These are phyloP conservation scores for Myopa testacea DNA, from an alignment of 2,888 invertebrate genomes.

Conservation along the genomic window DNA sequence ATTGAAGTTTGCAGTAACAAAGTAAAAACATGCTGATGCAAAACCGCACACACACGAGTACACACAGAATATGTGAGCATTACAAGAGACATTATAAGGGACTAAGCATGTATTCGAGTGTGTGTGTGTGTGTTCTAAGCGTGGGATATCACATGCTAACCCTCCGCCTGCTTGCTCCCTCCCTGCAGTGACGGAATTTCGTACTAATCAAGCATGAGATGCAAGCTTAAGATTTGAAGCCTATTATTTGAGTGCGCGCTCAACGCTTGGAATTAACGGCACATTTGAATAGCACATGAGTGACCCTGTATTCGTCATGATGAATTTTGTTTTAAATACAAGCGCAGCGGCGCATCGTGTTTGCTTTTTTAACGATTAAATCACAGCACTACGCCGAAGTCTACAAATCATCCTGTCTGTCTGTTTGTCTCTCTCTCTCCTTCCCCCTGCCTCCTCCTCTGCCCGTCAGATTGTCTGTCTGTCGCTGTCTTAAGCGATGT, in stretches of 20 bases:
- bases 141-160: neutral
- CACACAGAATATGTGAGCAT: neutral
- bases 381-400: neutral
- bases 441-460: neutral
- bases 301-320: conserved; percentile 10
- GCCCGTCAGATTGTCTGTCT: neutral
- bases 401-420: neutral
- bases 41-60: neutral
- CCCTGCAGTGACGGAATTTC: neutral
- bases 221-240: neutral
- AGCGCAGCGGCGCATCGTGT: neutral
- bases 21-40: neutral
- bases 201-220: neutral
- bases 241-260: neutral
- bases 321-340: neutral
- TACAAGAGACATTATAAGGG: neutral
- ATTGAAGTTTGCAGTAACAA: conserved; percentile 19
- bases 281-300: neutral
- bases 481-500: neutral
- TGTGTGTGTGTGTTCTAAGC: neutral
- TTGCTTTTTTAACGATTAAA: neutral
- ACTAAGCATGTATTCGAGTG: neutral
- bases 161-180: neutral
- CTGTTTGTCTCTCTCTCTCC: neutral
- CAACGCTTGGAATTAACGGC: neutral